Evolutionary conservation across 1,140 invertebrate species (phyloP).

Genomic region (Dreissena polymorpha): DNA sequence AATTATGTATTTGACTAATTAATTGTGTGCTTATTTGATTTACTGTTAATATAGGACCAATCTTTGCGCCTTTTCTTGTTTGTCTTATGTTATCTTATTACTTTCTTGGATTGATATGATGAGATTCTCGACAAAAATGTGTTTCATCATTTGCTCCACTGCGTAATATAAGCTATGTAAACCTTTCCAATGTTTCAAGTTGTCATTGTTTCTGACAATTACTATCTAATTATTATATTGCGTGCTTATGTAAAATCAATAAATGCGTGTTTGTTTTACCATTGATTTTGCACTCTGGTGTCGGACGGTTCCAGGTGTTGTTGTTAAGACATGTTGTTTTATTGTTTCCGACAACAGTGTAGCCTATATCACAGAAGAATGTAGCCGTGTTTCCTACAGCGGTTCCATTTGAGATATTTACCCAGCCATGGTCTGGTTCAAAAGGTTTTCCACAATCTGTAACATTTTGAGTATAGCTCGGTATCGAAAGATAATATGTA

Average conservation of each 20-base stretch:
- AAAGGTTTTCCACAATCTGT: conserved; percentile 17
- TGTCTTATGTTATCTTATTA: too few species aligned
- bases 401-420: not conserved
- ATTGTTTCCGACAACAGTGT: not conserved
- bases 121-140: too few species aligned
- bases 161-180: too few species aligned
- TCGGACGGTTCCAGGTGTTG: not conserved
- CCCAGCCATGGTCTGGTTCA: not conserved
- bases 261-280: not conserved
- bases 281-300: not conserved
- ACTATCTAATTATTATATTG: not conserved
- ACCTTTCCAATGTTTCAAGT: too few species aligned
- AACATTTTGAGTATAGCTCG: not conserved
- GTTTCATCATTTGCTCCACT: too few species aligned
- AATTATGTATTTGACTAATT: not conserved
- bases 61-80: not conserved
- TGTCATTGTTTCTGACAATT: too few species aligned
- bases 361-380: conserved; percentile 11
- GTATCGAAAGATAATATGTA: too few species aligned
- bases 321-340: not conserved
- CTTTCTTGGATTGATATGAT: too few species aligned
- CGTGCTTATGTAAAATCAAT: not conserved
- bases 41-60: not conserved
- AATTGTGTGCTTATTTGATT: not conserved
- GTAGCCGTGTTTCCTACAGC: not conserved